Percentiles rank a stretch among this genome's conserved stretches.
phyloP scores from a whole-genome alignment of 2,113 vertebrate genomes.

The Cervus canadensis region DNA sequence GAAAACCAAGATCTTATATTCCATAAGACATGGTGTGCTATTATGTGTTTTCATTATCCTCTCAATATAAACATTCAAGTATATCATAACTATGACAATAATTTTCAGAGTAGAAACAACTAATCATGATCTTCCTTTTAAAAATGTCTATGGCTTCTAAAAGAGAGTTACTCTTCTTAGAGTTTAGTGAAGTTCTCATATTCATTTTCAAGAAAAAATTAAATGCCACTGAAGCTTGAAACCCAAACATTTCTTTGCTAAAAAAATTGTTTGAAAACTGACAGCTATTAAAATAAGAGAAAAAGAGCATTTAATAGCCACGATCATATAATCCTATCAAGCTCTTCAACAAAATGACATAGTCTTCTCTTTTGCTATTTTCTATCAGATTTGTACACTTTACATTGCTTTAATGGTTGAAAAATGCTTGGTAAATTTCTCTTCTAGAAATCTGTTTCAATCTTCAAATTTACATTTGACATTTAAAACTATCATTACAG shows the following conservation, averaged over 20 bases:
- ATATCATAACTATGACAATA: not conserved
- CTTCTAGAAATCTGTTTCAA: not conserved
- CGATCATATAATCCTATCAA: not conserved
- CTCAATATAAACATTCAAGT: not conserved
- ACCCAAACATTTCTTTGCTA: not conserved
- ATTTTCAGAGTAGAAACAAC: not conserved
- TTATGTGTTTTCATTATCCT: not conserved
- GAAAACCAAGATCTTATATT: not conserved
- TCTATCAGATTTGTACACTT: not conserved
- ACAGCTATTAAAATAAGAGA: not conserved
- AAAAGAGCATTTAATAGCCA: not conserved
- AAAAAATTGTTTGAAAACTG: not conserved
- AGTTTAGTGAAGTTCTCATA: not conserved
- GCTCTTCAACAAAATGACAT: not conserved
- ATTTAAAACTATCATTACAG: conserved; percentile 38
- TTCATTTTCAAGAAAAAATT: conserved; percentile 13
- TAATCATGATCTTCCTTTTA: not conserved
- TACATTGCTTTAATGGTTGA: not conserved
- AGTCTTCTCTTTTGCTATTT: not conserved
- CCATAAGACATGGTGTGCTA: not conserved
- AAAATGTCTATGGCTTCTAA: not conserved
- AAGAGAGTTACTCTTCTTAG: not conserved
- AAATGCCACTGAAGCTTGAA: not conserved
- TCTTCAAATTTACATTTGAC: conserved; percentile 32
- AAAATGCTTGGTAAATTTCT: conserved; percentile 7